phyloP scores from a whole-genome alignment of 2,113 vertebrate species.

The Catharus minimus region DNA sequence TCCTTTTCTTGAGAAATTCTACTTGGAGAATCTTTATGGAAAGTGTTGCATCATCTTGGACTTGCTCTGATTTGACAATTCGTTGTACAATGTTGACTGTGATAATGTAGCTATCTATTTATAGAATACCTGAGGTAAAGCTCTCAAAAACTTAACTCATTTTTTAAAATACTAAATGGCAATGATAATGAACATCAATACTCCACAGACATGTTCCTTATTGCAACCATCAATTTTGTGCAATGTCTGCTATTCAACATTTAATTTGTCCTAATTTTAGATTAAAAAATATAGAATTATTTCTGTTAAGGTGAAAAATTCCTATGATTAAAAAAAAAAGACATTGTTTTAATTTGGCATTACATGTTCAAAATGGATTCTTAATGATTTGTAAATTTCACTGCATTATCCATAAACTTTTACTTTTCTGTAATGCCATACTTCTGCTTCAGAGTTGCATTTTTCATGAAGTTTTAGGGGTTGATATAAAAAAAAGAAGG shows the following conservation, averaged over 20 bases:
- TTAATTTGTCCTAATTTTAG: background rate
- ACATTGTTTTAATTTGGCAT: background rate
- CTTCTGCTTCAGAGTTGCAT: background rate
- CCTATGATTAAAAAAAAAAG: background rate
- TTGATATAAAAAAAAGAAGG: background rate
- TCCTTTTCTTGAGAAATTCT: background rate
- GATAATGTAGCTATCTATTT: background rate
- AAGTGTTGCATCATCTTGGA: background rate
- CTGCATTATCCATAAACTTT: accelerated
- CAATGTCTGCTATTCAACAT: background rate
- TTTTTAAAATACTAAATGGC: background rate
- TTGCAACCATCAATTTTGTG: background rate
- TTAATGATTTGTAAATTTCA: background rate
- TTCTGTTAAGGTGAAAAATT: background rate
- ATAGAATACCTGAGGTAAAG: background rate
- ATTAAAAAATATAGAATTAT: background rate
- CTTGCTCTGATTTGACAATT: background rate
- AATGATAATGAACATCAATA: background rate
- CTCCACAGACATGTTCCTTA: background rate
- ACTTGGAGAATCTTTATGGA: background rate
- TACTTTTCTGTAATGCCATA: background rate
- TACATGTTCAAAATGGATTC: background rate
- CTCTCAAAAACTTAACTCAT: background rate
- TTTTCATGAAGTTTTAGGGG: background rate
- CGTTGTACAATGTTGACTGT: background rate